Base-by-base conservation (phyloP, 2,797 vertebrate species). In the Acipenser oxyrinchus region DNA sequence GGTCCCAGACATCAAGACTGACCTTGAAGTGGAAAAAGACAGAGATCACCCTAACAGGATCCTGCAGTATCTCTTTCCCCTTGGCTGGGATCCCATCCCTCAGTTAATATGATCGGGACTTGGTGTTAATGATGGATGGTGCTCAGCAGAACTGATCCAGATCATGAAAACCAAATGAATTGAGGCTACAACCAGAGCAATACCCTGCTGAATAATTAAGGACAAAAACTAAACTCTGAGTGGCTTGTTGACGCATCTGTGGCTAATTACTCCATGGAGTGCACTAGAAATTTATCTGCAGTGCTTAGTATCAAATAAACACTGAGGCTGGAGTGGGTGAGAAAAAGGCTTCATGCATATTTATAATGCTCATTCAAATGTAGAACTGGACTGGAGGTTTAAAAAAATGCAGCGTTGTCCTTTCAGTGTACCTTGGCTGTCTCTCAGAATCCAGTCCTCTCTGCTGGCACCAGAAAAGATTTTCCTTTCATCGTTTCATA, bases 201-300 rank as follows among this genome's bases (percentile, higher is more conserved):
- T 74, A 79, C 80, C 78, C 84, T 76, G 81, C 82, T 85, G 86
- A 83, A 82, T 84, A 83, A 85, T 78, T 86, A 86, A 89, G 85
- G 82, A 76, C 82, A 78, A 77, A 80, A 81, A 75, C 83, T 84
- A 76, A 81, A 82, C 55, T 73, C 71, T 66, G 76, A 82, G 75
- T 76, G 77, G 80, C 78, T 84, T 78, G 77, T 77, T 79, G 73
- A 76, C 62, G 70, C 69, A 72, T 79, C 60, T 77, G 76, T 75
- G 81, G 79, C 73, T 78, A 83, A 85, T 85, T 84, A 83, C 73
- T 63, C 79, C 78, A 5, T 63, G 74, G 75, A 83, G 81, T 81
- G 76, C 81, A 82, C 79, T 75, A 71, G 78, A 79, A 78, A 80
- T 83, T 80, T 81, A 84, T 86, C 81, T 78, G 82, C 71, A 68